Conservation (phyloP, 2,888 invertebrate genomes). For the Mimumesa dahlbomi region DNA sequence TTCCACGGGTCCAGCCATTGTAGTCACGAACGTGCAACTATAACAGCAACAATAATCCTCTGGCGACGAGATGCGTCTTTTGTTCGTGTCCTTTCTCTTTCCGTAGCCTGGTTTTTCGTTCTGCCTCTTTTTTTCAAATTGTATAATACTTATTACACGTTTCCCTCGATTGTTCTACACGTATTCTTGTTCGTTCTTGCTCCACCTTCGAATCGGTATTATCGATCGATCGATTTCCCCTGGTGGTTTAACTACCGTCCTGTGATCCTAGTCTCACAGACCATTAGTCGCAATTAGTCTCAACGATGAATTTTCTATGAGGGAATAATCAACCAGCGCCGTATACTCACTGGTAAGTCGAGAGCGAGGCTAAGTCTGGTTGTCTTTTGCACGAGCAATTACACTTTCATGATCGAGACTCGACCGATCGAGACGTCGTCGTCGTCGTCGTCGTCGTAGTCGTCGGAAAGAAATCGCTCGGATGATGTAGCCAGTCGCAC, state of each 20-base stretch:
- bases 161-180: conserved; percentile 2
- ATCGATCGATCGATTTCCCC: conserved; percentile 31
- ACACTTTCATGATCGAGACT: conserved; percentile 61
- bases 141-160: too few species aligned
- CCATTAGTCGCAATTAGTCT: conserved; percentile 77
- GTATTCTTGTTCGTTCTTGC: conserved; percentile 12
- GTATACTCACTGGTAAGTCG: conserved; percentile 37
- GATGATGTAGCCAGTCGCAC: conserved; percentile 8
- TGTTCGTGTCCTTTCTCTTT: conserved; percentile 27
- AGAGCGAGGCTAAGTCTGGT: conserved; percentile 8
- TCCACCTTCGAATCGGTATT: conserved; percentile 19
- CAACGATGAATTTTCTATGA: conserved; percentile 74
- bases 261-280: conserved; percentile 46
- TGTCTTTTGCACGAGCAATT: conserved; percentile 47
- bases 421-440: conserved; percentile 12
- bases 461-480: conserved; percentile 43
- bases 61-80: conserved; percentile 49
- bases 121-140: background rate
- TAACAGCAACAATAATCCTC: conserved; percentile 64
- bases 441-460: too few species aligned
- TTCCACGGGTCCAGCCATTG: conserved; percentile 65
- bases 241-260: conserved; percentile 42
- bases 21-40: conserved; percentile 69
- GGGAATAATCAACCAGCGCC: conserved; percentile 60
- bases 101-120: conserved; percentile 3